A percentile compares a stretch with the other conserved stretches of the same genome.
These are phyloP conservation scores for Dasyprocta punctata DNA, from an alignment of 2,113 vertebrate species.

Conservation along the genomic window DNA sequence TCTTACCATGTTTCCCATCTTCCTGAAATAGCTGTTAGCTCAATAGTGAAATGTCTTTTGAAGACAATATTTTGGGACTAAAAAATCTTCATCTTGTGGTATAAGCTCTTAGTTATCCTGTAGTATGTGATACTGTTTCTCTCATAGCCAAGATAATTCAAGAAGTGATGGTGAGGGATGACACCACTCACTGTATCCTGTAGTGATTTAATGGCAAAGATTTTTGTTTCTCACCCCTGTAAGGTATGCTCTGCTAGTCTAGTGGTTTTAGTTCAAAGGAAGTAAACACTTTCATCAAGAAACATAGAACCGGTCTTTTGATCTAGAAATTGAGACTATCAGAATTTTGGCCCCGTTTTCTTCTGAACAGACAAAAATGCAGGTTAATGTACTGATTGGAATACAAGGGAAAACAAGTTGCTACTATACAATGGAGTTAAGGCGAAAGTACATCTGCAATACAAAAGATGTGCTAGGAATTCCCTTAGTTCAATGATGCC, in stretches of 20 bases:
- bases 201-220: background rate
- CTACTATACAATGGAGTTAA: background rate
- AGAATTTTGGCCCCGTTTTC: background rate
- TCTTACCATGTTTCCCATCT: background rate
- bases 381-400: background rate
- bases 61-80: background rate
- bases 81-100: background rate
- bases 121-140: background rate
- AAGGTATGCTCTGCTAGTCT: background rate
- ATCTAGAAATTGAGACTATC: background rate
- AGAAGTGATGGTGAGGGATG: background rate
- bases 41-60: background rate
- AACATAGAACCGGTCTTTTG: background rate
- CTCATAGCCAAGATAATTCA: background rate
- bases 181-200: background rate
- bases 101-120: background rate
- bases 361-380: background rate
- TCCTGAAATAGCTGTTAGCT: background rate
- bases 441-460: background rate
- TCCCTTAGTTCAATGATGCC: background rate
- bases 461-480: background rate
- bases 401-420: background rate
- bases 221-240: background rate
- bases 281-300: background rate
- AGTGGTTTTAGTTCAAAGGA: background rate